These are phyloP conservation scores for Pluvialis apricaria DNA, from an alignment of 2,113 vertebrate genomes.

Conservation along the genomic window DNA sequence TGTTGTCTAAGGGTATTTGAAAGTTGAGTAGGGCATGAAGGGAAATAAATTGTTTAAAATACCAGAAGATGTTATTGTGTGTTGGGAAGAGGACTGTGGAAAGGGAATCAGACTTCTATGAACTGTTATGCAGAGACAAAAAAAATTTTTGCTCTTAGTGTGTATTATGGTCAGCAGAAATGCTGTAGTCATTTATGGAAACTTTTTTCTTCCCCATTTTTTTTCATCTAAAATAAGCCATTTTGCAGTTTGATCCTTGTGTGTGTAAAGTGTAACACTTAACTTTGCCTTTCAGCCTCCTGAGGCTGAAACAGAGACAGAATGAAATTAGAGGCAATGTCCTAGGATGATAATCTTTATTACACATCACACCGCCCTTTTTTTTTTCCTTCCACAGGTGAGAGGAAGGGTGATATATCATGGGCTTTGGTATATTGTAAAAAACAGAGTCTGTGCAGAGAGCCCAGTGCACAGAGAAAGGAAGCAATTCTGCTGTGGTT, in stretches of 20 bases:
- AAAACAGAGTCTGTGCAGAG: neutral
- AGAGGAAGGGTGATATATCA: neutral
- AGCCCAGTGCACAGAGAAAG: neutral
- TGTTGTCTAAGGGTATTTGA: neutral
- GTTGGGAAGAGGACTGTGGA: neutral
- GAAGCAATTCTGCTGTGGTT: neutral
- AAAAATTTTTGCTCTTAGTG: neutral
- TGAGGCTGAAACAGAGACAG: neutral
- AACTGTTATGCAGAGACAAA: neutral
- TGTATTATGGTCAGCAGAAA: neutral
- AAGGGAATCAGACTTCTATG: neutral
- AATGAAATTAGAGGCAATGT: neutral
- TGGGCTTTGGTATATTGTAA: neutral
- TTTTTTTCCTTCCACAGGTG: neutral
- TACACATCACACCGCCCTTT: neutral
- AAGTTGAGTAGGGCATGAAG: neutral
- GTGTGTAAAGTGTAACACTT: neutral
- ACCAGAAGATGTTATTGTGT: neutral
- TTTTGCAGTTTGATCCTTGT: neutral
- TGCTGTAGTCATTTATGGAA: neutral
- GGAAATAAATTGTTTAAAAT: neutral
- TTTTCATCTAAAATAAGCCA: neutral
- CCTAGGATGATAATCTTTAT: neutral
- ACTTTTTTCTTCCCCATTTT: neutral
- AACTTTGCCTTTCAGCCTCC: neutral